These are phyloP conservation scores for Neomorphus geoffroyi DNA, from an alignment of 2,797 vertebrate species.

Conservation along the genomic window DNA sequence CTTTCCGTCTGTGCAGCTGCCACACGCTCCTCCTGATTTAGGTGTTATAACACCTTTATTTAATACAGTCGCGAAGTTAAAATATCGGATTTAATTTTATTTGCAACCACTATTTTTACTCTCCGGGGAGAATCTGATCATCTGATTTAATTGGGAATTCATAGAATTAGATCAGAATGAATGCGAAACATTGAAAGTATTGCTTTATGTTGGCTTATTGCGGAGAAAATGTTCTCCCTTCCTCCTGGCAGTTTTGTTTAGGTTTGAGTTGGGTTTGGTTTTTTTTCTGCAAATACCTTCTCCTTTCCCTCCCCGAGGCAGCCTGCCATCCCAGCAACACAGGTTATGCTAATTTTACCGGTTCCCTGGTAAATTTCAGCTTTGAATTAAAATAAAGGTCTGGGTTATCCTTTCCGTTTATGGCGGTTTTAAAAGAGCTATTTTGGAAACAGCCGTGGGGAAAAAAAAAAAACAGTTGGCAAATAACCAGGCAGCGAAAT, in stretches of 20 bases:
- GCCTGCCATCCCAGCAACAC: neutral
- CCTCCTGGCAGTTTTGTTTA: neutral
- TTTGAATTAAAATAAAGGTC: neutral
- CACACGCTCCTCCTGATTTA: neutral
- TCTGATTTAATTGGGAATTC: neutral
- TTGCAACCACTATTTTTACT: slow-evolving; percentile 3
- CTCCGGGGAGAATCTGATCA: neutral
- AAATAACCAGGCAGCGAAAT: neutral
- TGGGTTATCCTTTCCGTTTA: neutral
- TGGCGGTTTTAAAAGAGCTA: neutral
- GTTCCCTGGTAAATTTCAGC: neutral
- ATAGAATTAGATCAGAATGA: neutral
- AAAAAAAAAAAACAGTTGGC: neutral
- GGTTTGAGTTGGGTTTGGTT: neutral
- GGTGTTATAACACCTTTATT: slow-evolving; percentile 48
- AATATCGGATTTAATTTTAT: slow-evolving; percentile 47
- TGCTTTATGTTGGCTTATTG: neutral
- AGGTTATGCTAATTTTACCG: neutral
- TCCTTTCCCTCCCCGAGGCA: neutral
- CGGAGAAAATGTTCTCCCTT: neutral
- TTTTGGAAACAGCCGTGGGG: neutral
- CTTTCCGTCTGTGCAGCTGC: neutral
- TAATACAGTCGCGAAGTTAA: slow-evolving; percentile 1
- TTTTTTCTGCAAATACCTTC: neutral
- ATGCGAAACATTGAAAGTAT: neutral